These are phyloP conservation scores for Larimichthys polyactis DNA, from an alignment of 2,113 vertebrate genomes.

Conservation along the genomic window DNA sequence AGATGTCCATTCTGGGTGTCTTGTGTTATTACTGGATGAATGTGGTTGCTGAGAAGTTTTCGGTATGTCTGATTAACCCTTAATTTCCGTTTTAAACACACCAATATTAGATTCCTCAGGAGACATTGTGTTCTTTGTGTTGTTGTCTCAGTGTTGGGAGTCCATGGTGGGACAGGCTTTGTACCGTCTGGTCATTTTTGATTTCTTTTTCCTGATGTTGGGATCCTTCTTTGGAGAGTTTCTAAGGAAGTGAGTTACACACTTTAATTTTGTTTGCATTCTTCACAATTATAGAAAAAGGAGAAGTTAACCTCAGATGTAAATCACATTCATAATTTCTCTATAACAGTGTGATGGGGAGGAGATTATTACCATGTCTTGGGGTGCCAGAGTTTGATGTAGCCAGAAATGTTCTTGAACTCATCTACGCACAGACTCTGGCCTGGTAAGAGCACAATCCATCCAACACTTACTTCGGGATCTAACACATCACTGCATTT, in stretches of 20 bases:
- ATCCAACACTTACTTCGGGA: neutral
- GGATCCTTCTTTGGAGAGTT: conserved; percentile 96
- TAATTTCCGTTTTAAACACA: neutral
- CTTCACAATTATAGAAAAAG: neutral
- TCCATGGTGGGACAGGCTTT: conserved; percentile 92
- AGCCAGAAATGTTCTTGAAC: conserved; percentile 92
- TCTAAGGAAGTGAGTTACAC: conserved; percentile 88
- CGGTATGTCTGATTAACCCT: conserved; percentile 56
- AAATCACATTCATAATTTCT: conserved; percentile 4
- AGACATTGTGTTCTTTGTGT: neutral
- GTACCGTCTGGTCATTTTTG: conserved; percentile 92
- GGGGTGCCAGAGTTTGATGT: conserved; percentile 94
- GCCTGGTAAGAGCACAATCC: conserved; percentile 85
- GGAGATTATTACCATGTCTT: conserved; percentile 72
- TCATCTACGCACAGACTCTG: conserved; percentile 95
- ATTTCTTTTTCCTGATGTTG: conserved; percentile 92
- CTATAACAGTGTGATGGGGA: conserved; percentile 88
- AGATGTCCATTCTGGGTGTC: conserved; percentile 92
- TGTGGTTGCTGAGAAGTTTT: conserved; percentile 71
- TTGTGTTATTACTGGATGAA: conserved; percentile 95
- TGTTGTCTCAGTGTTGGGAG: conserved; percentile 94
- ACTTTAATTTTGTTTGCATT: neutral
- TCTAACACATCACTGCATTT: neutral
- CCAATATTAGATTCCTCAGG: neutral
- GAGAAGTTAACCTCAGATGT: neutral